Base-by-base conservation (phyloP, 2,888 invertebrate species). In the Drosophila sordidula region DNA sequence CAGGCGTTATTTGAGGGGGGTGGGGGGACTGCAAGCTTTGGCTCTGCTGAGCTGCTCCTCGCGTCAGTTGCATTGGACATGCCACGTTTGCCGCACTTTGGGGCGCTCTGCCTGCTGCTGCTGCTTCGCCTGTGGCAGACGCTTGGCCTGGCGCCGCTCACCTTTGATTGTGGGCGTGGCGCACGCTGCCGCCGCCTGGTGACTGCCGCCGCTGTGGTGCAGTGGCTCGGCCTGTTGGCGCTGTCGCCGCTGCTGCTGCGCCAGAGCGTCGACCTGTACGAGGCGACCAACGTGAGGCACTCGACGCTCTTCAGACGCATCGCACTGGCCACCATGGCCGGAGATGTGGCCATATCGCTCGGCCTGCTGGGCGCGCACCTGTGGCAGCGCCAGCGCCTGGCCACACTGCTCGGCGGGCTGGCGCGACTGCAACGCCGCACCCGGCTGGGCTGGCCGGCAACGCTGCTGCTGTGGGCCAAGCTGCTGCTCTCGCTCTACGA, bases 401-500 rank as follows among this genome's bases (percentile, higher is more conserved):
- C 70, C 5, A 22, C 32, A 2, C 25, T 89, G 44, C 14, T 85
- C 5, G 80, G 39, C 18, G 71, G 68, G 0, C 25, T 84, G 49
- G 58, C 34, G 3, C 39, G 44, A 1, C 9, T 87, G 18, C 63
- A 77, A 39, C 67, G 41, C 0, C 18, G 18, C 0, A 42, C 47
- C 0, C 26, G 52, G 1, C 63, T 86, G 3, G 66, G 65, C 16
- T 84, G 84, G 62, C 12, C 25, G 0, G 47, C 70, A 4, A 62
- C 74, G 0, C 12, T 87, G 14, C 32, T 86, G 41, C 65, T 91
- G 12, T 75, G 85, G 65, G 32, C 78, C n/a, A 91, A 91, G 69
- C 18, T 89, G 22, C 29, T 78, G 4, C 73, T 89, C 14, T 85
- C 79, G 34, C 62, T 80, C 2, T 90, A 91, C 55, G 86, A 89